Percentiles rank a stretch among this genome's conserved stretches.
Conservation (phyloP, 2,888 invertebrate genomes). For the Harpalus rubripes region DNA sequence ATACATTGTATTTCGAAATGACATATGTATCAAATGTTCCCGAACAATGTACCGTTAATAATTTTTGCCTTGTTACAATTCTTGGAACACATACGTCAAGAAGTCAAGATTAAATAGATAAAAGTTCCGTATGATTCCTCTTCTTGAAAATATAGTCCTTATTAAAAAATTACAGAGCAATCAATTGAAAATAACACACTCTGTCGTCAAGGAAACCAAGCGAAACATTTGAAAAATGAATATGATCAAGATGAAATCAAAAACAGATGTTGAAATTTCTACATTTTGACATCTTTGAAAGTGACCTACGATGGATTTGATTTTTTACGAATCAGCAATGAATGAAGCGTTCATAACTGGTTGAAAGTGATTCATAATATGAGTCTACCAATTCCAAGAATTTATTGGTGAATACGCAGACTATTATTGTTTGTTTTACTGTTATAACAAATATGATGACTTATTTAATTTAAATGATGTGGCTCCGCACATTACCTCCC, state of each 20-base stretch:
- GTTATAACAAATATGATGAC: too few species aligned
- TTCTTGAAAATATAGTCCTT: conserved; percentile 21
- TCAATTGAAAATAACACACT: conserved; percentile 17
- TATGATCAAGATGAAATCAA: not conserved
- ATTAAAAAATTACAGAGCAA: conserved; percentile 39
- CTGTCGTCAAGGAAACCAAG: conserved; percentile 22
- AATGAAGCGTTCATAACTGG: not conserved
- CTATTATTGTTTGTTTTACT: not conserved
- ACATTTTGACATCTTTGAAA: conserved; percentile 18
- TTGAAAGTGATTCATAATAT: conserved; percentile 30
- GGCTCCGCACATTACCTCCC: too few species aligned
- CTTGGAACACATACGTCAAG: conserved; percentile 20
- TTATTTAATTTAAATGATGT: too few species aligned
- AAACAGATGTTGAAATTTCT: conserved; percentile 19
- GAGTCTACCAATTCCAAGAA: conserved; percentile 31
- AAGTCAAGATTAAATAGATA: conserved; percentile 16
- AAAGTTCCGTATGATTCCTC: not conserved
- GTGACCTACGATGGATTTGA: conserved; percentile 13
- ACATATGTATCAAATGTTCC: conserved; percentile 32
- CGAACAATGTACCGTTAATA: conserved; percentile 24
- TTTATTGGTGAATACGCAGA: conserved; percentile 3
- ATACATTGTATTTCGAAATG: conserved; percentile 11
- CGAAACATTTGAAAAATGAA: conserved; percentile 8
- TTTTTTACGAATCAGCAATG: not conserved
- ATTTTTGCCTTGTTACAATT: not conserved